Percentiles rank a stretch among this genome's conserved stretches.
Evolutionary conservation across 2,888 invertebrate genomes (phyloP).

Genomic region (Orthosia cruda): DNA sequence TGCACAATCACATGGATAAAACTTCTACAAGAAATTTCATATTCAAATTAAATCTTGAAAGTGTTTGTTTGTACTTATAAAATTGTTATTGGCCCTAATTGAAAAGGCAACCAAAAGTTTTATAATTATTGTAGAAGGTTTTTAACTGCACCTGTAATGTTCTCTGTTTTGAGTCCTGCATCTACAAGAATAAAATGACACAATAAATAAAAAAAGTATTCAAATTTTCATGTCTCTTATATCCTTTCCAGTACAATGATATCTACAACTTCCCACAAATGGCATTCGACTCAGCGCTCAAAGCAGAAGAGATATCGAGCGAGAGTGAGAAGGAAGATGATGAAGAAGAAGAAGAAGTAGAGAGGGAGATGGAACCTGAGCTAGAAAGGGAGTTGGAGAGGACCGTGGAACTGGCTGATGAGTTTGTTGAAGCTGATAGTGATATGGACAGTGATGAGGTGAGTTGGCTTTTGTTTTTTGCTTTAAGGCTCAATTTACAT

Average conservation of each 20-base stretch:
- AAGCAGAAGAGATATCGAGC: constrained; percentile 96
- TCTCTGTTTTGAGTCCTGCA: background rate
- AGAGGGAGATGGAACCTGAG: constrained; percentile 92
- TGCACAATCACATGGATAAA: too few relatives aligned
- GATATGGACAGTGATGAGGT: constrained; percentile 91
- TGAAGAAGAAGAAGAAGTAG: constrained; percentile 92
- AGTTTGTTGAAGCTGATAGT: constrained; percentile 95
- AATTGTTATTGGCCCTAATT: too few relatives aligned
- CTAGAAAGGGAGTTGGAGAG: constrained; percentile 93
- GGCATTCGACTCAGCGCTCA: constrained; percentile 98
- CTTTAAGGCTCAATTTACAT: too few relatives aligned
- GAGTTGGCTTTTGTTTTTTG: constrained; percentile 53
- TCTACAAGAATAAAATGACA: too few relatives aligned
- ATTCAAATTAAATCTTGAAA: too few relatives aligned
- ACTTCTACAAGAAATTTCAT: too few relatives aligned
- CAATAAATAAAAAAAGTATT: background rate
- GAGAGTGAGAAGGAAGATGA: constrained; percentile 94
- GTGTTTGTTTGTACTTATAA: too few relatives aligned
- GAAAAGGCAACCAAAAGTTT: background rate
- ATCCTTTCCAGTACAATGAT: constrained; percentile 96
- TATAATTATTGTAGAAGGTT: background rate
- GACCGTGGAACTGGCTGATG: constrained; percentile 92
- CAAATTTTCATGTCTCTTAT: background rate
- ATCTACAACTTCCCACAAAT: constrained; percentile 99
- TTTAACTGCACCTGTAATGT: background rate